Percentiles rank a stretch among this genome's conserved stretches.
Conservation (phyloP, 2,113 vertebrate genomes). For the Noctilio leporinus region DNA sequence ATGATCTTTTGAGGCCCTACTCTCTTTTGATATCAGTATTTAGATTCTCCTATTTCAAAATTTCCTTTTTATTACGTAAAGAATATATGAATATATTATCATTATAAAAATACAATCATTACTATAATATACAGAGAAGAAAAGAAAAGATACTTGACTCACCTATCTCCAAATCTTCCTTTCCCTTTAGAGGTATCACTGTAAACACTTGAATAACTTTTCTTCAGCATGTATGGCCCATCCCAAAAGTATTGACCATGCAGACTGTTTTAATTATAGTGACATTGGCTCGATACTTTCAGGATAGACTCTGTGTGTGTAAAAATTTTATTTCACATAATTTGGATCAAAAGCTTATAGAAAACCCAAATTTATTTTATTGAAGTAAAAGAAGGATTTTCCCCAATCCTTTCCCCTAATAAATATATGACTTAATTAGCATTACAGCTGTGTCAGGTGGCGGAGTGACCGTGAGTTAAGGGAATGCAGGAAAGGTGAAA, state of each 20-base stretch:
- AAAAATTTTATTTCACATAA: not conserved
- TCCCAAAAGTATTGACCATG: no score
- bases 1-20: not conserved
- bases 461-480: not conserved
- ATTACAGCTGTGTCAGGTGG: not conserved
- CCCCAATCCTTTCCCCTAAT: not conserved
- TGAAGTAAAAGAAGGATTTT: not conserved
- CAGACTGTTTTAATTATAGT: no score
- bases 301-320: no score
- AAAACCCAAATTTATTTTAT: not conserved
- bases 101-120: conserved; percentile 1
- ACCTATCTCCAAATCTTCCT: not conserved
- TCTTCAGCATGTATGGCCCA: no score
- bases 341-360: not conserved
- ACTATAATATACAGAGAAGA: not conserved
- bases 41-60: conserved; percentile 7
- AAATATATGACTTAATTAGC: conserved; percentile 49
- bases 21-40: conserved; percentile 35
- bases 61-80: not conserved
- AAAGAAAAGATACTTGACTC: not conserved
- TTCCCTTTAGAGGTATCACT: not conserved
- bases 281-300: no score
- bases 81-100: conserved; percentile 14
- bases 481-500: conserved; percentile 21
- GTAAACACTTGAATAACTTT: not conserved